These are phyloP conservation scores for Trachelus tabidus DNA, from an alignment of 2,888 invertebrate genomes.

Conservation along the genomic window DNA sequence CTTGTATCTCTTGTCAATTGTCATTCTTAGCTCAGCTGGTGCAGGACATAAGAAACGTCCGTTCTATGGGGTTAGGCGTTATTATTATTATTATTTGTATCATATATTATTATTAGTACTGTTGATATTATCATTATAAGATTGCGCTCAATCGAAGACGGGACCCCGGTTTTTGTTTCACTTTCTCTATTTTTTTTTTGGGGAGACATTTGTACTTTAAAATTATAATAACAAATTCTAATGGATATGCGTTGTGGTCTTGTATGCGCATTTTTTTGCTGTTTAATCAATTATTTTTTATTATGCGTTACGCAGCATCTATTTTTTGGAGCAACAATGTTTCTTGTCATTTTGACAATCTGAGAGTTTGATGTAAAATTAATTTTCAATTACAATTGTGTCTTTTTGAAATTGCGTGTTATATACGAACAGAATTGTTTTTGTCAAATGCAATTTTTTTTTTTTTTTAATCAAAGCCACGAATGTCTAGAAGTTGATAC, in stretches of 20 bases:
- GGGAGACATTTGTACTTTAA: not conserved
- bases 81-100: conserved; percentile 12
- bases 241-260: not conserved
- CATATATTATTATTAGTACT: not conserved
- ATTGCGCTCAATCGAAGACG: too few species aligned
- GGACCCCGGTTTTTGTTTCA: not conserved
- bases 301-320: not conserved
- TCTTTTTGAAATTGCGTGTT: not conserved
- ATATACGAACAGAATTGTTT: not conserved
- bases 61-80: conserved; percentile 17
- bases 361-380: not conserved
- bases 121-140: not conserved
- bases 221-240: not conserved
- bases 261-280: not conserved
- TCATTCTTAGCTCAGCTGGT: conserved; percentile 8
- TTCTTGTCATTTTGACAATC: not conserved
- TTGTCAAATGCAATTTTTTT: not conserved
- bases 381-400: not conserved
- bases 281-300: not conserved
- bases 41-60: conserved; percentile 13
- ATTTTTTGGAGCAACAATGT: not conserved
- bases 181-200: not conserved
- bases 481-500: not conserved
- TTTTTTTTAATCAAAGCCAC: not conserved
- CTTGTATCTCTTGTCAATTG: conserved; percentile 9